Evolutionary conservation across 2,888 invertebrate species (phyloP), one percentile per base, ranked within the genome.

Genomic region (Oscheius sp.): DNA sequence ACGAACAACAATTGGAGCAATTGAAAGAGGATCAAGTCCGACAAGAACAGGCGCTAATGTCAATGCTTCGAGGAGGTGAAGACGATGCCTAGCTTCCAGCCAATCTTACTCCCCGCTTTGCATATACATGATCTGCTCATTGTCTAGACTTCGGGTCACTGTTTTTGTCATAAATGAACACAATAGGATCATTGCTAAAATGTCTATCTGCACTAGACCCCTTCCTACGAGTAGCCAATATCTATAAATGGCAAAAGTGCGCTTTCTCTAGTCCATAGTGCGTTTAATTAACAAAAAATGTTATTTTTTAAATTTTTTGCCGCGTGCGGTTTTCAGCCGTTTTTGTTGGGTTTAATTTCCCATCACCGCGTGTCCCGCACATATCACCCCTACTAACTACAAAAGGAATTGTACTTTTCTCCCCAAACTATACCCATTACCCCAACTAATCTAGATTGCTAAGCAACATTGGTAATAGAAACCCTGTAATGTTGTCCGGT

Each of bases 1-100:
- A 85, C 57, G 85, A 85, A 65, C 85, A 85, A 57, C 80, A 81
- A 68, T 78, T 81, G 31, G 85, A 85, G 64, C 84, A 85, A 70
- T 63, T 73, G 55, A 83, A 84, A 70, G 64, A 70, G 46, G 80
- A 80, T 29, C 78, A 81, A 57, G 69, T 68, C 8, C 69, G 74
- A n/a, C 75, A 80, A 52, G 78, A 78, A 58, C 66, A 73, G n/a
- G 80, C 77, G 6, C 45, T 78, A 27, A 64, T 75, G 37, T 72
- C 77, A n/a, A 76, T 80, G 80, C 78, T 79, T 55, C 72, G 75
- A 34, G 73, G 72, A 10, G 71, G 70, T 17, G 64, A 64, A 3
- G 48, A 64, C 8, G 61, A 61, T 27, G 61, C 61, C 15, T 61
- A 29, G 45, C 42, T 34, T 39, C n/a, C n/a, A n/a, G n/a, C n/a